Conservation (phyloP, 1,140 invertebrate genomes). For the Trialeurodes vaporariorum region DNA sequence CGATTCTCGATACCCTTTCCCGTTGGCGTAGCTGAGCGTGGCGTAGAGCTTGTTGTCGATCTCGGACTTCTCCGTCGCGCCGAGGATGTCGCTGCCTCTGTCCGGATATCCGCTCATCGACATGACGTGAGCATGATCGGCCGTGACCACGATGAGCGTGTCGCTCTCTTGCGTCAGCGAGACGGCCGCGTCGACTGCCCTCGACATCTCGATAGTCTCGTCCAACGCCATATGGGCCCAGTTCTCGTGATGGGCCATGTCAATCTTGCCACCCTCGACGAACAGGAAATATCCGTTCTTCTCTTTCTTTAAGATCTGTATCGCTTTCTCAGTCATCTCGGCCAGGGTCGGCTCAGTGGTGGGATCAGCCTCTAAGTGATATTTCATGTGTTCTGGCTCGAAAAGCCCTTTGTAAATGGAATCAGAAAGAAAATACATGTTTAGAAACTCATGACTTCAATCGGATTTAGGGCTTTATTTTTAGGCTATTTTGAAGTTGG, state of each 20-base stretch:
- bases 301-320: constrained; percentile 56
- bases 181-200: constrained; percentile 39
- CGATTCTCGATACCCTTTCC: constrained; percentile 42
- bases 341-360: constrained; percentile 45
- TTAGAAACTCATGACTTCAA: no score
- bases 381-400: constrained; percentile 23
- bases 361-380: constrained; percentile 33
- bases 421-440: no score
- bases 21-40: constrained; percentile 62
- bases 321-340: constrained; percentile 70
- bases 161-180: constrained; percentile 32
- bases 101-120: constrained; percentile 50
- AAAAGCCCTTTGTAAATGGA: constrained; percentile 32
- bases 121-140: constrained; percentile 54
- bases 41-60: constrained; percentile 54
- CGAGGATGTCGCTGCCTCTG: constrained; percentile 50
- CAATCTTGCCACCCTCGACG: constrained; percentile 51
- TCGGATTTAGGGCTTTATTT: no score
- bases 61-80: constrained; percentile 35
- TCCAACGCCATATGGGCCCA: constrained; percentile 48
- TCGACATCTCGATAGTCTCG: constrained; percentile 54
- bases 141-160: constrained; percentile 50
- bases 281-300: constrained; percentile 55
- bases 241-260: constrained; percentile 54
- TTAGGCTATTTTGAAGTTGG: no score